phyloP scores from a whole-genome alignment of 1,140 invertebrate species.

The Semibalanus balanoides region DNA sequence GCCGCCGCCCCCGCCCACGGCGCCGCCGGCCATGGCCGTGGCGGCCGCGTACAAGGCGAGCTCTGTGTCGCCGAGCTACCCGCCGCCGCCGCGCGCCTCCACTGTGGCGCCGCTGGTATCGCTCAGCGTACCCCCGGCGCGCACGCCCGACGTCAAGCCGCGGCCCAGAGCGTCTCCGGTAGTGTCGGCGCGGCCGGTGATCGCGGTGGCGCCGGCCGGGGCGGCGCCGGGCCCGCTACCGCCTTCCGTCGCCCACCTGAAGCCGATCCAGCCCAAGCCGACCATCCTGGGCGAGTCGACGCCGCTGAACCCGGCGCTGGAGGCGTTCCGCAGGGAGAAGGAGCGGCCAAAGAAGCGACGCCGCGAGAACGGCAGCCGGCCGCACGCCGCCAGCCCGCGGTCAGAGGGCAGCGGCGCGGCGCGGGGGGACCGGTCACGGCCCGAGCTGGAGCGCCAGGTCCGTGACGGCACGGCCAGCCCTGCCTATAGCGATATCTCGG shows the following conservation, averaged over 20 bases:
- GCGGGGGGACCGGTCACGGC: too few relatives aligned
- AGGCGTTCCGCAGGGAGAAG: slow-evolving; percentile 6
- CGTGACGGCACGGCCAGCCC: slow-evolving; percentile 13
- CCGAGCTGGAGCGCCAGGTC: too few relatives aligned
- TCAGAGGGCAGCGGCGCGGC: not conserved
- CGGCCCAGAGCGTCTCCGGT: too few relatives aligned
- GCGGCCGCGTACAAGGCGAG: not conserved
- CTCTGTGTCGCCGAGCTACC: too few relatives aligned
- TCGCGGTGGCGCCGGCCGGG: too few relatives aligned
- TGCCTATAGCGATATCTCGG: slow-evolving; percentile 16
- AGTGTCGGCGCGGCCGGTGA: too few relatives aligned
- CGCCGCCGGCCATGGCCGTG: too few relatives aligned
- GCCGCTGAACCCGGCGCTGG: slow-evolving; percentile 7
- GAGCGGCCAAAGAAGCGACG: slow-evolving; percentile 9
- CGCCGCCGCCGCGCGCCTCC: too few relatives aligned
- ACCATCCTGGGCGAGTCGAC: slow-evolving; percentile 8
- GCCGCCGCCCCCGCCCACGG: too few relatives aligned
- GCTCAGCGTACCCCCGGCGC: too few relatives aligned
- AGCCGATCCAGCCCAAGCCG: slow-evolving; percentile 11
- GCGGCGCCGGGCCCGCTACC: not conserved
- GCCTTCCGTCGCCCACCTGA: slow-evolving; percentile 6
- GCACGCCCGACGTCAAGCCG: too few relatives aligned
- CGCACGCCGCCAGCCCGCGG: not conserved
- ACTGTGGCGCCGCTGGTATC: too few relatives aligned
- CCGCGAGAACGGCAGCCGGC: not conserved